Evolutionary conservation across 2,797 vertebrate species (phyloP), one percentile per base, ranked within the genome.

Genomic region (Taeniopygia guttata): DNA sequence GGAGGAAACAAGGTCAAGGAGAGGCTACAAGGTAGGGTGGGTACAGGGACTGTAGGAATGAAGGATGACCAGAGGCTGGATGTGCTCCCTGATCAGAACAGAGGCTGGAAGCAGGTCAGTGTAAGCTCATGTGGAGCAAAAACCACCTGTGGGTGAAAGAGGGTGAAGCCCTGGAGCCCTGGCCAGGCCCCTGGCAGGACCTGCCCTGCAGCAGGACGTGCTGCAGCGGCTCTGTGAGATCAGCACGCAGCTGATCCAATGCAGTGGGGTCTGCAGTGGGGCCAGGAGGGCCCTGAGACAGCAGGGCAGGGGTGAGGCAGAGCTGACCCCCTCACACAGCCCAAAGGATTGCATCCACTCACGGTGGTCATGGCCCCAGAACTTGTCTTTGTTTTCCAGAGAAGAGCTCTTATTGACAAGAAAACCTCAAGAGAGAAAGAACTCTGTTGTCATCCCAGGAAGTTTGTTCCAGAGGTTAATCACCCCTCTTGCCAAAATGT

Each of bases 161-260:
- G 52, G 54, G 42, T 23, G 52, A 87, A 90, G 76, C 54, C 62
- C 54, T 84, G 85, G 64, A n/a, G 77, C 1, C 1, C 34, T 54
- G 20, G 21, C 34, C 45, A 26, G 36, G 25, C 3, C 10, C 45
- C 45, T 42, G 1, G 2, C 60, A 58, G 32, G 60, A 45, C 10
- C 36, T 9, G 30, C 15, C 0, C 32, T 38, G 60, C 59, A 36
- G 78, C 1, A 6, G 56, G 29, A 22, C 6, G 34, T 1, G 3
- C 0, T 9, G 58, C 52, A 8, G 9, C 5, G 22, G 56, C 1
- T 18, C 27, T 72, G 67, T 46, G 68, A 20, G 79, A 26, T 56
- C 81, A 93, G 89, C 77, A 48, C 4, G 38, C 8, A 20, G 30
- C 36, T 74, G 85, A 29, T n/a, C 11, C 52, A 90, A 55, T 58